Evolutionary conservation across 2,797 vertebrate genomes (phyloP).

Genomic region (Silurus lanzhouensis): DNA sequence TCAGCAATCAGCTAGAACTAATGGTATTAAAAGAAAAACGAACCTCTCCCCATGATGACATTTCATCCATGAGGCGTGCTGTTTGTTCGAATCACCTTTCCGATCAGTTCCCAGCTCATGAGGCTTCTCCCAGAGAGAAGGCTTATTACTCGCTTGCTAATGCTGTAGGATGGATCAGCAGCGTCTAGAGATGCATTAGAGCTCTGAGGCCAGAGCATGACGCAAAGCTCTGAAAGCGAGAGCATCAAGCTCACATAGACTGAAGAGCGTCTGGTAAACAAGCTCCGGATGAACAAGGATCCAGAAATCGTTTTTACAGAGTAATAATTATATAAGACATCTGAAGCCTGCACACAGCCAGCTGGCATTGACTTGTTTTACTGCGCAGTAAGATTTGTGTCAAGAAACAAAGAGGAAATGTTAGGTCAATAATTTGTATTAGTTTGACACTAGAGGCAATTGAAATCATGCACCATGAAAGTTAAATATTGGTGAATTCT

Average conservation of each 20-base stretch:
- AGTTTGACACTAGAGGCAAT: neutral
- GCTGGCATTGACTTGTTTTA: slow-evolving; percentile 16
- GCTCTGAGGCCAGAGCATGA: slow-evolving; percentile 41
- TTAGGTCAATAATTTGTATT: neutral
- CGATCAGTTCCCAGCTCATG: slow-evolving; percentile 59
- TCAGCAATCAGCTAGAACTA: neutral
- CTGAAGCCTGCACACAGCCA: slow-evolving; percentile 10
- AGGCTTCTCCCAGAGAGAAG: slow-evolving; percentile 50
- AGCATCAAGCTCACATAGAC: slow-evolving; percentile 36
- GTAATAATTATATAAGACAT: slow-evolving; percentile 25
- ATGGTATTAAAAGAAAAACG: slow-evolving; percentile 1
- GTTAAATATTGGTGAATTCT: neutral
- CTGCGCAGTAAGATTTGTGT: neutral
- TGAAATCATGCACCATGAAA: too few species aligned
- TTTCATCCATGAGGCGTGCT: slow-evolving; percentile 39
- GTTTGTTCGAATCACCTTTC: slow-evolving; percentile 53
- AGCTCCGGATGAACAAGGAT: slow-evolving; percentile 21
- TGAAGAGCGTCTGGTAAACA: slow-evolving; percentile 44
- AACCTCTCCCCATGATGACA: slow-evolving; percentile 34
- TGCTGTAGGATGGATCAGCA: slow-evolving; percentile 48
- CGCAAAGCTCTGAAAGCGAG: slow-evolving; percentile 51
- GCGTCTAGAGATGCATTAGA: slow-evolving; percentile 38
- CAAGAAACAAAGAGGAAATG: neutral
- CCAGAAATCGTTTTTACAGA: slow-evolving; percentile 25
- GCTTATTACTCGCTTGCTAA: slow-evolving; percentile 53